Base-by-base conservation (phyloP, 2,888 invertebrate genomes). In the Adelphocoris suturalis region DNA sequence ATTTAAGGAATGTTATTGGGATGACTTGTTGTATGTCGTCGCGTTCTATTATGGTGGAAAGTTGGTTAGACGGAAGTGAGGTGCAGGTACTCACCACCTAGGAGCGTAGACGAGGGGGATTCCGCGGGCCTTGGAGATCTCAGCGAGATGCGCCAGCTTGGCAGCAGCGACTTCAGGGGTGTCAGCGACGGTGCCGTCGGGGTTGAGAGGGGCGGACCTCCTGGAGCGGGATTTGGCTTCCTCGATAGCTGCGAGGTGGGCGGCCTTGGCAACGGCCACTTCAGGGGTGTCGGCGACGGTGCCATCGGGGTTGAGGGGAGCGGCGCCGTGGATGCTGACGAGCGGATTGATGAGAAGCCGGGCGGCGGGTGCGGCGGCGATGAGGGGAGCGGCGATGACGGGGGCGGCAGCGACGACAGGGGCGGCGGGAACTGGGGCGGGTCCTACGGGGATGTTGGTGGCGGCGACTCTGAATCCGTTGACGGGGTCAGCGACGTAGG, bases 381-480 rank as follows among this genome's bases (percentile, higher is more conserved):
- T 19, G 0, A 46, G 46, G 57, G 57, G 28, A 75, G 55, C 23
- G 27, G 90, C 89, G 0, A 82, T n/a, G 23, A 89, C 14, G 13
- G 86, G 76, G 55, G 84, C 19, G 47, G 84, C 75, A 1, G 75
- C 76, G n/a, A 68, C 13, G 4, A 57, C 80, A 19, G 68, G 76
- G 13, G 89, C 57, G 14, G 47, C 27, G 16, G 47, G 46, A 7
- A n/a, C 57, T 11, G 78, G 46, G 16, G 86, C 86, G 3, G 90
- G 90, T 37, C 78, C 76, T 0, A 86, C 90, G 0, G 96, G 96
- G 91, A 96, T 93, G 93, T 96, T 96, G 14, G 95, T 95, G 78
- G 95, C 96, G n/a, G 95, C 94, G 14, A 95, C 96, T 92, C 96
- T 94, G 93, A 96, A 96, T 75, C 96, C 96, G 92, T 95, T 94